phyloP scores from a whole-genome alignment of 2,797 vertebrate species.

The Myripristis jacobus region DNA sequence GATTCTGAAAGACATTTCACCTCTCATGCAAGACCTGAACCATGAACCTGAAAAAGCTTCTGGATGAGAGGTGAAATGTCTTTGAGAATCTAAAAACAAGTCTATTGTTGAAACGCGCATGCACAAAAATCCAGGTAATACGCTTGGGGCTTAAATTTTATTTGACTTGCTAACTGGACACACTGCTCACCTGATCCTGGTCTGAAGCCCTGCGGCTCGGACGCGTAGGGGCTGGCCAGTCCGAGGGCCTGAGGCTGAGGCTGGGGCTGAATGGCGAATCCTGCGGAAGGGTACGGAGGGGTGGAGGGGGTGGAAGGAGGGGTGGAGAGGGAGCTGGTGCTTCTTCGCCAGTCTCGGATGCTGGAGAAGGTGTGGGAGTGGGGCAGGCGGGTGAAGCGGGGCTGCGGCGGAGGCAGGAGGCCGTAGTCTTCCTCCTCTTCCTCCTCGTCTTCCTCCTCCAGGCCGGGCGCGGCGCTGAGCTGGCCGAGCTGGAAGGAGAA shows the following conservation, averaged over 20 bases:
- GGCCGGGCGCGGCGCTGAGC: conserved; percentile 84
- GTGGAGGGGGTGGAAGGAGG: conserved; percentile 84
- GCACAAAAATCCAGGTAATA: no score
- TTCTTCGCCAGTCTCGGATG: conserved; percentile 90
- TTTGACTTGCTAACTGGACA: no score
- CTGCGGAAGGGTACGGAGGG: conserved; percentile 83
- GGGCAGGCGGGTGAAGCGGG: conserved; percentile 88
- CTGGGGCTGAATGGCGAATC: conserved; percentile 83
- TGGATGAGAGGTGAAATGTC: no score
- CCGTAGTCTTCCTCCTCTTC: conserved; percentile 91
- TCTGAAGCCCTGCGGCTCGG: conserved; percentile 84
- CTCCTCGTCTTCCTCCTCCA: conserved; percentile 87
- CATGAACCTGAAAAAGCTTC: no score
- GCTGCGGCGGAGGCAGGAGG: conserved; percentile 89
- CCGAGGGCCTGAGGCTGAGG: conserved; percentile 20
- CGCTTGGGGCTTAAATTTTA: no score
- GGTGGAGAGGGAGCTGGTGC: conserved; percentile 85
- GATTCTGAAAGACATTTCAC: no score
- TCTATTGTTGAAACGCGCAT: no score
- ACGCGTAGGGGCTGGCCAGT: conserved; percentile 78
- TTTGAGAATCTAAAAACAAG: no score
- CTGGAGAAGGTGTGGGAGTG: conserved; percentile 95
- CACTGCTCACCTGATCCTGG: conserved; percentile 82
- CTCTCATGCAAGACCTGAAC: no score
- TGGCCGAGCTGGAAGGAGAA: conserved; percentile 83